Base-by-base conservation (phyloP, 2,888 invertebrate genomes). In the Thelaira solivaga region DNA sequence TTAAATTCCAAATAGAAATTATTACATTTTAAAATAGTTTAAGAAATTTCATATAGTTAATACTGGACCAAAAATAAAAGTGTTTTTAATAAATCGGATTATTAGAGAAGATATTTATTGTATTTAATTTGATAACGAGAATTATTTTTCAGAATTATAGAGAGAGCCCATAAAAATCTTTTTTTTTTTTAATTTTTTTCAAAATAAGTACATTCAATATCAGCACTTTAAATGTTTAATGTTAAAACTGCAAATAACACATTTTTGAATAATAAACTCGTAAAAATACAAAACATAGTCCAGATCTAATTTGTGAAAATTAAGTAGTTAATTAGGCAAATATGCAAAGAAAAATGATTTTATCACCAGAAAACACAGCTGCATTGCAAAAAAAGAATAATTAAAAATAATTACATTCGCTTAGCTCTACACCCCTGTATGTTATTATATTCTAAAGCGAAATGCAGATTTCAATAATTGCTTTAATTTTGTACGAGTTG, bases 401-500 rank as follows among this genome's bases (percentile, higher is more conserved):
- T n/a, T 22, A 51, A 51, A 10, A 39, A 39, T n/a, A 36, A n/a
- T 13, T 13, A n/a, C 36, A 13, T 3, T n/a, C 3, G 11, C n/a
- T n/a, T n/a, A n/a, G n/a, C n/a, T n/a, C n/a, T n/a, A n/a, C n/a
- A n/a, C n/a, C n/a, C n/a, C n/a, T n/a, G n/a, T n/a, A n/a, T n/a
- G n/a, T n/a, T n/a, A 36, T 36, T 24, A 36, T 49, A 55, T 31
- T 80, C 64, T 20, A 22, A 43, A 72, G 83, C 82, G 24, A 86
- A 85, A 87, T 88, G 88, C 87, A 86, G 77, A 81, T 84, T 88
- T 83, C 82, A 87, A 82, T 76, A 78, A 64, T 71, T 83, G 75
- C 82, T 80, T 83, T 80, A 83, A 74, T 84, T 83, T 84, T 85
- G 87, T 88, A 87, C 87, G 87, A 88, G 82, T 84, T 88, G 87